A percentile compares a stretch with the other conserved stretches of the same genome.
These are phyloP conservation scores for Drosophila paramelanica DNA, from an alignment of 2,888 invertebrate species.

Conservation along the genomic window DNA sequence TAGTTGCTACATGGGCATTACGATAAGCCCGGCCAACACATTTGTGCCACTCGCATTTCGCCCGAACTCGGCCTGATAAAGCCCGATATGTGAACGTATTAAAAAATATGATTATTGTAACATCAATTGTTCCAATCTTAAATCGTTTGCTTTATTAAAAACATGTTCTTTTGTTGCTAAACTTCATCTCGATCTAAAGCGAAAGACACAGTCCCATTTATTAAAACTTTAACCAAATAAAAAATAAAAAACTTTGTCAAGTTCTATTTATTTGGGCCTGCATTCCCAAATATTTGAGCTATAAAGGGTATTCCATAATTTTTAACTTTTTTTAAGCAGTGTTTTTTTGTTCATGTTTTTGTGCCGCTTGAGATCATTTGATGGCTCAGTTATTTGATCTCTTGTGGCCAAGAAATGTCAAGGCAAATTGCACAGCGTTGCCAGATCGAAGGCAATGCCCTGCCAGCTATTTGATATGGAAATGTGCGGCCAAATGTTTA, in stretches of 20 bases:
- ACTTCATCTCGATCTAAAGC: not conserved
- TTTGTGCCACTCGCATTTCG: conserved; percentile 2
- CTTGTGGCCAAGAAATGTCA: conserved; percentile 44
- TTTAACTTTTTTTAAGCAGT: conserved; percentile 6
- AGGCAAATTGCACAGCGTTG: conserved; percentile 30
- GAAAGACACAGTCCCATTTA: not conserved
- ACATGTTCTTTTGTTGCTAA: not conserved
- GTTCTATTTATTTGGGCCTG: no score
- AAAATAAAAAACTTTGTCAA: no score
- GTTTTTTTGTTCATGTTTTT: not conserved
- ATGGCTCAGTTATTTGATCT: conserved; percentile 16
- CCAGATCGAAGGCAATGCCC: conserved; percentile 45
- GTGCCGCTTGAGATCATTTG: conserved; percentile 7
- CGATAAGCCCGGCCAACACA: conserved; percentile 34
- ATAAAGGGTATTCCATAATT: no score
- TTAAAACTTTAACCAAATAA: no score
- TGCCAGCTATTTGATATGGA: conserved; percentile 56
- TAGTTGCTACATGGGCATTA: conserved; percentile 28
- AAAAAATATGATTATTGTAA: conserved; percentile 12
- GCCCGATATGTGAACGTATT: conserved; percentile 1
- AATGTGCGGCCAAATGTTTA: conserved; percentile 57
- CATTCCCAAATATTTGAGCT: no score
- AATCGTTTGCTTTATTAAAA: conserved; percentile 2
- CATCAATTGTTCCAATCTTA: conserved; percentile 1
- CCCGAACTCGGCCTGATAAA: not conserved